Base-by-base conservation (phyloP, 2,797 vertebrate genomes). In the Lutjanus campechanus region DNA sequence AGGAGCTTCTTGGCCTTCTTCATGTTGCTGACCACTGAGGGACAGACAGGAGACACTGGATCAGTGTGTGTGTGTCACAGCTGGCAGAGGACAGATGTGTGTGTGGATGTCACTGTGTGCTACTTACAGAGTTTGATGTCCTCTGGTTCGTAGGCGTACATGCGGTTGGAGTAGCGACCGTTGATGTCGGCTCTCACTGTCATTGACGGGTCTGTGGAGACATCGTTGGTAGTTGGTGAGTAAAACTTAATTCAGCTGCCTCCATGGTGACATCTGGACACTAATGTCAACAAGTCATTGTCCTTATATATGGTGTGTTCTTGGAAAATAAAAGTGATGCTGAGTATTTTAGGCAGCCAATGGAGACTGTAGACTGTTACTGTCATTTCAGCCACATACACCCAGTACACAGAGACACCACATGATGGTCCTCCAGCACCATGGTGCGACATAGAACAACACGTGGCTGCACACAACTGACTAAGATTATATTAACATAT, bases 141-240 rank as follows among this genome's bases (percentile, higher is more conserved):
- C 7, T 53, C 60, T 3, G 97, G 96, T 86, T 99, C 98, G 0
- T 99, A 99, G 13, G 98, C 96, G 0, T 99, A 99, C 91, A 98
- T 94, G 58, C 97, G 97, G 88, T 99, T 99, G 49, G 95, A 91
- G 25, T 99, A 99, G 91, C 95, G 97, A 9, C 98, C 97, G 0
- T 95, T 96, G 90, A 99, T 94, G 84, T 99, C 98, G 0, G 98
- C 98, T 89, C 98, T 97, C 46, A 99, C 98, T 0, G 98, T 99
- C 96, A 99, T 96, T 19, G 97, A 92, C 55, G 98, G 98, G 89
- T 99, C 98, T 99, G 92, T 12, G 49, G 67, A 81, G 70, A 78
- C 79, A 65, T 22, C 4, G 41, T 17, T 2, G 11, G 0, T 1
- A 3, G 10, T n/a, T 19, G 13, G 1, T 63, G 29, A 53, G 50